These are phyloP conservation scores for Colius striatus DNA, from an alignment of 2,113 vertebrate genomes.

Conservation along the genomic window DNA sequence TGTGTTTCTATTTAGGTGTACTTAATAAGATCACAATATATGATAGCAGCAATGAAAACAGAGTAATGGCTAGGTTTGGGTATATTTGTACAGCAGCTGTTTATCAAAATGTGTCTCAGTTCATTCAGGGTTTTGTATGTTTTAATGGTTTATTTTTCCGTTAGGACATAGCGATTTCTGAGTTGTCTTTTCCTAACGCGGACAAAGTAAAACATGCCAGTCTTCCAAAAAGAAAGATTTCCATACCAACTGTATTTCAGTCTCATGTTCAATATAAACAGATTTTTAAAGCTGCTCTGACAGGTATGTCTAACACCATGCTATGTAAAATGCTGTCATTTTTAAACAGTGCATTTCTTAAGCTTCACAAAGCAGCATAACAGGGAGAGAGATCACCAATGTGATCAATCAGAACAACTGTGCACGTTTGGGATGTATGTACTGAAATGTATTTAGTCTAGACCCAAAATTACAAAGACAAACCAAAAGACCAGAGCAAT, in stretches of 20 bases:
- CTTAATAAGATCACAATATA: background rate
- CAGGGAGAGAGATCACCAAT: too few relatives aligned
- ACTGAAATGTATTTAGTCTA: background rate
- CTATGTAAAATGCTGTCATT: background rate
- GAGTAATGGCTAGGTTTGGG: background rate
- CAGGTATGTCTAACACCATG: constrained; percentile 54
- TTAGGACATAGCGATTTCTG: constrained; percentile 61
- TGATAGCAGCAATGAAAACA: background rate
- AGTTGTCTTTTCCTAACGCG: constrained; percentile 74
- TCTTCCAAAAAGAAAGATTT: constrained; percentile 71
- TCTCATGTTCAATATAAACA: constrained; percentile 78
- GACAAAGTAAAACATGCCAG: constrained; percentile 23
- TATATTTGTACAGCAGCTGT: background rate
- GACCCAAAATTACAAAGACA: background rate
- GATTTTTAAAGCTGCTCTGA: constrained; percentile 77
- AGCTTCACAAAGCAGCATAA: background rate
- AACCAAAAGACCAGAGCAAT: background rate
- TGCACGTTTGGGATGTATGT: background rate
- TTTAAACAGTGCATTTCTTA: background rate
- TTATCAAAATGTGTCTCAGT: background rate
- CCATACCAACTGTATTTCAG: constrained; percentile 74
- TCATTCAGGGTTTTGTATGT: background rate
- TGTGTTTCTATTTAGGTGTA: background rate
- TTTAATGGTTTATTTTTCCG: background rate
- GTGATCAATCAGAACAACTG: background rate